Evolutionary conservation across 1,140 invertebrate genomes (phyloP), one percentile per base, ranked within the genome.

Genomic region (Cotesia glomerata): DNA sequence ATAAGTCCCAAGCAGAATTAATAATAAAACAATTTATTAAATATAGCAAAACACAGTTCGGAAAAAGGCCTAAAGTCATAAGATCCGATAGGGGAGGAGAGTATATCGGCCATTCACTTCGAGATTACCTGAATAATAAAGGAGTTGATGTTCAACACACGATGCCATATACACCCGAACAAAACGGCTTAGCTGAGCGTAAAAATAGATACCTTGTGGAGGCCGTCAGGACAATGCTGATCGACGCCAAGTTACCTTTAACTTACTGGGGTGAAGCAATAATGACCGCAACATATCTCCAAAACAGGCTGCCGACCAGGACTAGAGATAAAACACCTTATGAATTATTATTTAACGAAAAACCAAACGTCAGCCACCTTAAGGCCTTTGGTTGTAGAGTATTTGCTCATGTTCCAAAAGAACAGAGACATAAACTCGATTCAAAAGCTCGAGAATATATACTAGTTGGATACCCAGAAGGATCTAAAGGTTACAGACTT

Each of bases 321-420:
- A 14, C 35, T 3, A 39, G 34, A 63, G 26, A 26, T 5, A 35
- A 35, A 16, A 67, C 64, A 26, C 62, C 71, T 8, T 54, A 66
- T 13, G 63, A 72, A 66, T n/a, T 77, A 16, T 84, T 80, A 81
- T 73, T 45, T 70, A 74, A 76, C 5, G 63, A 74, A 52, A 79
- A 75, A 56, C 69, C 75, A 32, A 69, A 81, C 73, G 59, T 87
- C 1, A 72, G 56, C n/a, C 73, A 86, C 72, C 61, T 87, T 5
- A 74, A 77, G 69, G 74, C 81, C 7, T 87, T 88, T 80, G 85
- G 61, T 14, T 70, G 51, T 59, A 26, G n/a, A 67, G 75, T 59
- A 4, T 71, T 73, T 36, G 68, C 69, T 49, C 72, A 72, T 11
- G 69, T 79, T 51, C 76, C 76, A 58, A 78, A 82, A 65, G 76